phyloP scores from a whole-genome alignment of 2,797 vertebrate species.

The Distichodus sexfasciatus region DNA sequence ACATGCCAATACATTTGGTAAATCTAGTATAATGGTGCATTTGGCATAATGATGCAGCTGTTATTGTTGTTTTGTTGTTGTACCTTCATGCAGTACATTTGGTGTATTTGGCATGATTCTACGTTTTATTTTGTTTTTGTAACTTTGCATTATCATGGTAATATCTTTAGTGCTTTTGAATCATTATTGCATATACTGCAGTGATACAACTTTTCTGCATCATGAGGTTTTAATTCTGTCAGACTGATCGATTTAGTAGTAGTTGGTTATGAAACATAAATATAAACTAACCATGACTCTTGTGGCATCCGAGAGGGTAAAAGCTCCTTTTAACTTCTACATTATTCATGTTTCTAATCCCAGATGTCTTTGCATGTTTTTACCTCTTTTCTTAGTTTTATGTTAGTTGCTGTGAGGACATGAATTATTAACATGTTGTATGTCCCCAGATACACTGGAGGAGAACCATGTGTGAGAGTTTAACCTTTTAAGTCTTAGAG shows the following conservation, averaged over 20 bases:
- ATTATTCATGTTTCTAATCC: constrained; percentile 70
- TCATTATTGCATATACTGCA: too few species aligned
- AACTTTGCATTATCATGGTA: too few species aligned
- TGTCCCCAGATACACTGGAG: constrained; percentile 50
- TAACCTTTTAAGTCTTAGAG: constrained; percentile 48
- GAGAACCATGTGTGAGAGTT: constrained; percentile 58
- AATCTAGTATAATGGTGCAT: too few species aligned
- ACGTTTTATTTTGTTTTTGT: too few species aligned
- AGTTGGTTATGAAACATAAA: constrained; percentile 59
- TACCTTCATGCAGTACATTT: too few species aligned
- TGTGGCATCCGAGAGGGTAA: constrained; percentile 64
- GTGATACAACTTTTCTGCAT: too few species aligned
- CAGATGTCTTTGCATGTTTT: constrained; percentile 65
- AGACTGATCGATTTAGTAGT: constrained; percentile 9
- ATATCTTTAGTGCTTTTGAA: too few species aligned
- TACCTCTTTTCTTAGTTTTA: constrained; percentile 63
- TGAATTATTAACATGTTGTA: constrained; percentile 66
- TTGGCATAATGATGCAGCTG: too few species aligned
- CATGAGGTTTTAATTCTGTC: too few species aligned
- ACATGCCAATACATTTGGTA: too few species aligned
- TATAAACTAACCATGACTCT: constrained; percentile 47
- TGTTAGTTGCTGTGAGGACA: constrained; percentile 56
- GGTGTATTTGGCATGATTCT: too few species aligned
- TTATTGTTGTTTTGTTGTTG: too few species aligned
- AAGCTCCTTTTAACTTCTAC: constrained; percentile 69